Percentiles rank a stretch among this genome's conserved stretches.
phyloP scores from a whole-genome alignment of 2,113 vertebrate species.

The Ptychochromis oligacanthus region DNA sequence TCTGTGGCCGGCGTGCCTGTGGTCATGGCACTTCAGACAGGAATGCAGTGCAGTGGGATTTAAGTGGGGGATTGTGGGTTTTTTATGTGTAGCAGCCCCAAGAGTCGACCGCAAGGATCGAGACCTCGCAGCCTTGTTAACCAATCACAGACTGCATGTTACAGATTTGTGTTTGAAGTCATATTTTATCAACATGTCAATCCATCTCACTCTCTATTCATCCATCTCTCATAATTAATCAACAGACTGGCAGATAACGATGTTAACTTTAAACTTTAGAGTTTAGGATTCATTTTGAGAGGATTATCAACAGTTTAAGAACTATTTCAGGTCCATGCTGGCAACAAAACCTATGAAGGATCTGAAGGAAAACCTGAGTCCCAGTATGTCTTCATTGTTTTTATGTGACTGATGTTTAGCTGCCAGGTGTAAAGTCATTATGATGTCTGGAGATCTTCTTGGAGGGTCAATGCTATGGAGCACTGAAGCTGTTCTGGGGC shows the following conservation, averaged over 20 bases:
- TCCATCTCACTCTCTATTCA: background rate
- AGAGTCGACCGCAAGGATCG: conserved; percentile 20
- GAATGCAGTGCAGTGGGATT: conserved; percentile 20
- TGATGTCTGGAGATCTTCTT: background rate
- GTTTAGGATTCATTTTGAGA: too few relatives aligned
- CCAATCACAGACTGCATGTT: background rate
- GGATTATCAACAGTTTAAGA: background rate
- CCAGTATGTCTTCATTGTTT: background rate
- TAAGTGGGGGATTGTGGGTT: conserved; percentile 1
- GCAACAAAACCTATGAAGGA: background rate
- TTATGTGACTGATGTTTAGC: background rate
- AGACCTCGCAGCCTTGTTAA: conserved; percentile 12
- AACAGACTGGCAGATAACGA: background rate
- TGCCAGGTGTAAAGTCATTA: background rate
- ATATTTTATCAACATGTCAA: background rate
- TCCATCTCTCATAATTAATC: rapidly evolving
- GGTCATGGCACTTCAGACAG: conserved; percentile 39
- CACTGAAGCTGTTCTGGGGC: background rate
- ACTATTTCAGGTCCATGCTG: background rate
- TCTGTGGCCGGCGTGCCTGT: conserved; percentile 28
- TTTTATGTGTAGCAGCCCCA: background rate
- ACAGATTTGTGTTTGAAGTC: background rate
- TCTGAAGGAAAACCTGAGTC: background rate
- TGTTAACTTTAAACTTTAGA: rapidly evolving
- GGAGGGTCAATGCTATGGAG: background rate